Base-by-base conservation (phyloP, 35 echinoderm and acorn worm species). In the Apostichopus parvimensis region DNA sequence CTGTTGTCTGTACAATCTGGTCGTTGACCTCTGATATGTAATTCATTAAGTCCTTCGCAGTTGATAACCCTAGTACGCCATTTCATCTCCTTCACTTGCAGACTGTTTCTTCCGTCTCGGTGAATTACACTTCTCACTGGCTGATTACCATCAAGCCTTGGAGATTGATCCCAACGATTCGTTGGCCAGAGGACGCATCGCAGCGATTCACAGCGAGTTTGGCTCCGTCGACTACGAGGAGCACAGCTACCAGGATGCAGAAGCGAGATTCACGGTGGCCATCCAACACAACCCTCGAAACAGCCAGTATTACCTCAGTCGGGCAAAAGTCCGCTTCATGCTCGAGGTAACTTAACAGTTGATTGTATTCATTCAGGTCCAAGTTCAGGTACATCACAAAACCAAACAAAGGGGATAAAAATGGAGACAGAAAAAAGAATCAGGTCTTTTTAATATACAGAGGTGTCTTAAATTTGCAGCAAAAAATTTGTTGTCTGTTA, bases 141-240 rank as follows among this genome's bases (percentile, higher is more conserved):
- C 96, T 9, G 96, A 98, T 82, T 98, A 98, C 91, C 96, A 98
- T 56, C 96, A 98, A 80, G 96, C 96, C 28, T 64, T 95, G 22
- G 96, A 98, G 82, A 54, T 98, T 8, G 96, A 98, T 79, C 82
- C 83, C 14, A 6, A 78, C 18, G 96, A 98, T 64, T 82, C 80
- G 45, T 79, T 73, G 21, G 92, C 94, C 13, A 93, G 93, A 13
- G 93, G 90, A 0, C 86, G 96, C n/a, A 93, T 98, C 4, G 96
- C 96, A 24, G 83, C 92, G 55, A 95, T 98, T 20, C 97, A 98
- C 57, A 85, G 87, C 56, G 95, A 98, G 94, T 98, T 98, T 83
- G 97, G 97, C 59, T 90, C 92, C 55, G 56, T 96, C 58, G 97
- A 98, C 77, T 98, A 96, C 53, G 97, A 98, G 62, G 97, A 98